Evolutionary conservation across 2,113 vertebrate genomes (phyloP).

Genomic region (Vidua chalybeata): DNA sequence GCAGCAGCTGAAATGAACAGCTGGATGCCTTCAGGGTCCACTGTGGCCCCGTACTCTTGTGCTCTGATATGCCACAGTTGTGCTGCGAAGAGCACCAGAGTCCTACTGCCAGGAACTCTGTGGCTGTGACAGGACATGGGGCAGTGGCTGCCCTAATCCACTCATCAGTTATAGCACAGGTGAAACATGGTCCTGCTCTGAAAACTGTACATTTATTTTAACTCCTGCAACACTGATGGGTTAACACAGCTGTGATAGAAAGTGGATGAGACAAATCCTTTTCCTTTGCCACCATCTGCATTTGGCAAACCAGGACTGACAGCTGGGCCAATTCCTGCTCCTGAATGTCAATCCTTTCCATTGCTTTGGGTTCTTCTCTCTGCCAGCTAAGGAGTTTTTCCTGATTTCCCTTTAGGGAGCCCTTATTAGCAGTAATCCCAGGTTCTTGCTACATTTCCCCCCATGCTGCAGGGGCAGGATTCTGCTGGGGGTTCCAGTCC

Average conservation of each 20-base stretch:
- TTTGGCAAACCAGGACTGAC: background rate
- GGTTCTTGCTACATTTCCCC: background rate
- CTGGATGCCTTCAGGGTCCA: conserved; percentile 1
- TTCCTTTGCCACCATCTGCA: background rate
- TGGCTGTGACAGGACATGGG: background rate
- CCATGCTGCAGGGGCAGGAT: background rate
- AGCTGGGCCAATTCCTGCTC: background rate
- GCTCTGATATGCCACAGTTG: background rate
- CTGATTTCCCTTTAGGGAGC: background rate
- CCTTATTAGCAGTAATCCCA: background rate
- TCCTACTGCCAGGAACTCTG: background rate
- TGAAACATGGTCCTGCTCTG: background rate
- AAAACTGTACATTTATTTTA: background rate
- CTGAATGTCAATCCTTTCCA: background rate
- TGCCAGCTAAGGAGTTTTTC: background rate
- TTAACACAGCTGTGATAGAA: background rate
- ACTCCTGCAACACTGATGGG: background rate
- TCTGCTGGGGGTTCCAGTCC: background rate
- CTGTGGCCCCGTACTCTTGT: background rate
- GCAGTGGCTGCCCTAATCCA: background rate
- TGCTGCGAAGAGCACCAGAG: background rate
- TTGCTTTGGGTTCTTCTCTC: background rate
- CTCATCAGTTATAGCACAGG: rapidly evolving
- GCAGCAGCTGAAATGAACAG: background rate
- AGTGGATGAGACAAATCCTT: background rate